Base-by-base conservation (phyloP, 2,797 vertebrate genomes). In the Mico argentatus region DNA sequence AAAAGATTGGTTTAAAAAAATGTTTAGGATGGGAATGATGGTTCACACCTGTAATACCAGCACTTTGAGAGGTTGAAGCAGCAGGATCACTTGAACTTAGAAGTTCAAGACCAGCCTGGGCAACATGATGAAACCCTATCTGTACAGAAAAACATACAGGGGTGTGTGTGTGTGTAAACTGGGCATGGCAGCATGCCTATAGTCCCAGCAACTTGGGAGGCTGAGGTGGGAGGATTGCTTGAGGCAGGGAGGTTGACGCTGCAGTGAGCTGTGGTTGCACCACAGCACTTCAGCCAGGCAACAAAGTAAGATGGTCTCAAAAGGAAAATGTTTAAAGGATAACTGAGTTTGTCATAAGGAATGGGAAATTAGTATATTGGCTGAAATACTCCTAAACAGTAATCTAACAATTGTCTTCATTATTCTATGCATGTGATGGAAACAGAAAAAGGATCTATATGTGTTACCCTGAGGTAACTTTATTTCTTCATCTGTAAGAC, bases 401-500 rank as follows among this genome's bases (percentile, higher is more conserved):
- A 46, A 88, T 85, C 20, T 90, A 72, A 27, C 17, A 77, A 3
- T 55, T 85, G 73, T 33, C 36, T 94, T 93, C 5, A n/a, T 20
- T 80, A 7, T 48, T 59, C 39, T 48, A 85, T 3, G 14, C 22
- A 9, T 88, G 17, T 48, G 24, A 59, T 6, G 79, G 39, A 44
- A 88, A 93, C 15, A 85, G 17, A 10, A 22, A 39, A 64, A 33
- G 8, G 8, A 36, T 87, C 55, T 30, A 1, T 27, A 39, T 61
- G 2, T 76, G n/a, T 89, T 80, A 50, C 13, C 70, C 70, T 26
- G 15, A 24, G n/a, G 36, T 73, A 39, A 87, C 44, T 73, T 87
- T 73, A 91, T 90, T 86, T 90, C 15, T 33, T 97, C n/a, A 92
- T 93, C 55, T 84, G 41, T 61, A 94, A 80, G 87, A 76, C n/a